These are phyloP conservation scores for Apamea crenata DNA, from an alignment of 2,888 invertebrate genomes.

Conservation along the genomic window DNA sequence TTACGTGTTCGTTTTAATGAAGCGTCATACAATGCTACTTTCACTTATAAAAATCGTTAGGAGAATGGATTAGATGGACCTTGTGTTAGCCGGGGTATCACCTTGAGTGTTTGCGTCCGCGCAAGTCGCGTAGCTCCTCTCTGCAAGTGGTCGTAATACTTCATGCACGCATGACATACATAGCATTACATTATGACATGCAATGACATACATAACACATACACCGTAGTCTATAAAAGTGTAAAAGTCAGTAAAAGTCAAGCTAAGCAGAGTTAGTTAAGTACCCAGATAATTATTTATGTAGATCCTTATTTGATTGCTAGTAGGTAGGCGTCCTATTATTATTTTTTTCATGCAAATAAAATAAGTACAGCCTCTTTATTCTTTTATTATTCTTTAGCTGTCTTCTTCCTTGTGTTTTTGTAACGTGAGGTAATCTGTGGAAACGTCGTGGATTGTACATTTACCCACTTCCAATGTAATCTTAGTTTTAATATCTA, in stretches of 20 bases:
- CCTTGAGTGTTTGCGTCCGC: slow-evolving; percentile 81
- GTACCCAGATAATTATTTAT: background rate
- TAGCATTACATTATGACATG: slow-evolving; percentile 31
- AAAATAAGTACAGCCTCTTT: no score
- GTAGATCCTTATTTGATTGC: background rate
- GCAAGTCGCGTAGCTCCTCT: slow-evolving; percentile 54
- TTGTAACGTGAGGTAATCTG: no score
- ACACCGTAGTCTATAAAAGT: background rate
- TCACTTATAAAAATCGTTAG: slow-evolving; percentile 79
- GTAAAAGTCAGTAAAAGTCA: no score
- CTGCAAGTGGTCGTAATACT: slow-evolving; percentile 59
- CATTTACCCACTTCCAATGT: no score
- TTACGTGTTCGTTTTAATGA: slow-evolving; percentile 38
- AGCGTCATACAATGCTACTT: slow-evolving; percentile 71
- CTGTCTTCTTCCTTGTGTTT: no score
- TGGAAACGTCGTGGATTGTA: no score
- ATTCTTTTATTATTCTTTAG: no score
- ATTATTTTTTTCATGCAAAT: background rate
- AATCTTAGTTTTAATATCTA: no score
- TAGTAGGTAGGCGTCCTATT: background rate
- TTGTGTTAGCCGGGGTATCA: slow-evolving; percentile 79
- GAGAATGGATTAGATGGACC: slow-evolving; percentile 85
- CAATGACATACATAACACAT: slow-evolving; percentile 7
- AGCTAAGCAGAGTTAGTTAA: background rate
- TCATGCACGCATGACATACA: slow-evolving; percentile 60